Percentiles rank a stretch among this genome's conserved stretches.
Conservation (phyloP, 1,140 invertebrate species). For the Gryon sp. region DNA sequence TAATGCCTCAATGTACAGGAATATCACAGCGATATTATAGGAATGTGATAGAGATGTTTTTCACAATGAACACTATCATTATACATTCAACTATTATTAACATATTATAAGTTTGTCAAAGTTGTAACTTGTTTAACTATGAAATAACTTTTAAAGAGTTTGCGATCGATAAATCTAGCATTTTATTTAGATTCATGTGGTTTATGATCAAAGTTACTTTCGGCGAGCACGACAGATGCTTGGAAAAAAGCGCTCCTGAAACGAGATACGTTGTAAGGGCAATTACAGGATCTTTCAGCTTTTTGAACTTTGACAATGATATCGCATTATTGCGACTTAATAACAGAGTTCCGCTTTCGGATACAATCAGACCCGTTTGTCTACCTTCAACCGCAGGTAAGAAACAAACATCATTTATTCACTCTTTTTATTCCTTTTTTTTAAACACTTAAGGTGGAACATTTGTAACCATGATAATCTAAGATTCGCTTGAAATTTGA, state of each 20-base stretch:
- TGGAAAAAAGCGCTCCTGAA: constrained; percentile 84
- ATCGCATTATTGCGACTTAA: constrained; percentile 89
- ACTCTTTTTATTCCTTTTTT: no score
- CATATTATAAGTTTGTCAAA: no score
- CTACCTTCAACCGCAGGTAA: constrained; percentile 84
- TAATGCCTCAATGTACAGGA: no score
- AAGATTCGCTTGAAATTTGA: no score
- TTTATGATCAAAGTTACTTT: constrained; percentile 93
- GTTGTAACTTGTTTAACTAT: no score
- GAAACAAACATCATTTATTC: no score
- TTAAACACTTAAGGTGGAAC: no score
- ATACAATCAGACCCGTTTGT: constrained; percentile 88
- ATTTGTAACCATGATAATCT: no score
- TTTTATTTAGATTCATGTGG: constrained; percentile 89
- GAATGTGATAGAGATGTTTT: no score
- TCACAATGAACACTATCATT: no score
- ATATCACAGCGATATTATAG: no score
- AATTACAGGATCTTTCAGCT: constrained; percentile 88
- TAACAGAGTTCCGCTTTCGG: constrained; percentile 86
- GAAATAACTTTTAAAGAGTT: constrained; percentile 1
- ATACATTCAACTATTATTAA: no score
- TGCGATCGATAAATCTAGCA: constrained; percentile 66
- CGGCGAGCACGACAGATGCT: constrained; percentile 90
- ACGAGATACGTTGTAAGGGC: constrained; percentile 87
- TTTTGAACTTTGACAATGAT: constrained; percentile 91